Base-by-base conservation (phyloP, 2,888 invertebrate genomes). In the Lithophane leautieri region DNA sequence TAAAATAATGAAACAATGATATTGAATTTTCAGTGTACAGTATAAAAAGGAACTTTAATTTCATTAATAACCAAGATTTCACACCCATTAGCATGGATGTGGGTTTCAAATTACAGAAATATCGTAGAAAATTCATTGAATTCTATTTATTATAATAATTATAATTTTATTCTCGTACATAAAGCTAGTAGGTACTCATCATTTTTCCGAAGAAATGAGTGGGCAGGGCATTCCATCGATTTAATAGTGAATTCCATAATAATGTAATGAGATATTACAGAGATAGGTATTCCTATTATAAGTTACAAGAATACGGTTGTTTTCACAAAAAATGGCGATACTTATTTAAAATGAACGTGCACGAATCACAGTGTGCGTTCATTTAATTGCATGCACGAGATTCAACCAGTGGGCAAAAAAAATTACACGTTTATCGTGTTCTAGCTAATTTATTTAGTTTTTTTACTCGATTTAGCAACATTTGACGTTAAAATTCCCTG, bases 381-480 rank as follows among this genome's bases (percentile, higher is more conserved):
- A 73, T 76, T 52, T 6, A 14, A 34, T 56, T 28, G 50, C n/a
- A 66, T 25, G 28, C 62, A 2, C 44, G 11, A 71, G 66, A 66
- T 56, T 61, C 22, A 40, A 70, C 56, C 25, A 50, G 1, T 14
- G 22, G 4, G 7, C 11, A 60, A 60, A 62, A 69, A 80, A 47
- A 50, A 50, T 16, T 14, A 25, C 47, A 54, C 54, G 52, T 19
- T 14, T 42, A 16, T 50, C 56, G 50, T 61, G 54, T 47, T 50
- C 47, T 11, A 9, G 22, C 47, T 19, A 34, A 60, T 54, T 63
- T 47, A 28, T 44, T 61, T 12, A n/a, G 25, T 76, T 76, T 81
- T 81, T 76, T 25, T n/a, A 47, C 12, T 16, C 4, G 19, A 44
- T 66, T 42, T 54, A 56, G 25, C 60, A 47, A 44, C 79, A 52